A percentile compares a stretch with the other conserved stretches of the same genome.
Evolutionary conservation across 2,113 vertebrate species (phyloP).

Genomic region (Corvus hawaiiensis): DNA sequence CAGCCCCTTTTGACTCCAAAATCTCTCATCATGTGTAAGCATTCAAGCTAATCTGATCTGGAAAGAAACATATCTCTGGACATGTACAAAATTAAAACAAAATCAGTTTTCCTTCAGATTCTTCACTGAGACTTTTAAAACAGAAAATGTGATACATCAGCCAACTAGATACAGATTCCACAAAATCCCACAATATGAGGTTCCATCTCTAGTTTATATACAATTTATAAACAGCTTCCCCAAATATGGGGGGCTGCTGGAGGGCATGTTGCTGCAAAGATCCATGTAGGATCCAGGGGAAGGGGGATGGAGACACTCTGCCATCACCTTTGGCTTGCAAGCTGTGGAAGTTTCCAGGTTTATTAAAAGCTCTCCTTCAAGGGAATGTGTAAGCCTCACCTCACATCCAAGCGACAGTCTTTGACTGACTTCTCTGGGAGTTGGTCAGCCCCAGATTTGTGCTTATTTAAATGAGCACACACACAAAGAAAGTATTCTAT

Average conservation of each 20-base stretch:
- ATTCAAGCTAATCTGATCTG: not conserved
- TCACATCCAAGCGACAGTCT: not conserved
- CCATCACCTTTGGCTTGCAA: not conserved
- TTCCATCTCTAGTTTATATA: not conserved
- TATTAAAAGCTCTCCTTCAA: not conserved
- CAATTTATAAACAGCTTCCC: not conserved
- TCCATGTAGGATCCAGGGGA: not conserved
- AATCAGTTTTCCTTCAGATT: not conserved
- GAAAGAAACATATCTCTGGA: not conserved
- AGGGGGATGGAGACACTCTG: not conserved
- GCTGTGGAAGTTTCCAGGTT: not conserved
- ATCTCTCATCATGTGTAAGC: not conserved
- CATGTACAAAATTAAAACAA: not conserved
- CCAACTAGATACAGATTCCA: not conserved
- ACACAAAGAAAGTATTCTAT: not conserved
- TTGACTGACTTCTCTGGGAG: not conserved
- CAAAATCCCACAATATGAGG: not conserved
- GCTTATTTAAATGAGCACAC: not conserved
- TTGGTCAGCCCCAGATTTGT: not conserved
- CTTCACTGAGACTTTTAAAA: not conserved
- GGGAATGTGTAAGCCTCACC: not conserved
- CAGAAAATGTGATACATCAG: not conserved
- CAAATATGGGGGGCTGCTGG: not conserved
- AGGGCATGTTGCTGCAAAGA: not conserved
- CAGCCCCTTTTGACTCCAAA: not conserved